These are phyloP conservation scores for Apoda limacodes DNA, from an alignment of 2,888 invertebrate genomes.

Conservation along the genomic window DNA sequence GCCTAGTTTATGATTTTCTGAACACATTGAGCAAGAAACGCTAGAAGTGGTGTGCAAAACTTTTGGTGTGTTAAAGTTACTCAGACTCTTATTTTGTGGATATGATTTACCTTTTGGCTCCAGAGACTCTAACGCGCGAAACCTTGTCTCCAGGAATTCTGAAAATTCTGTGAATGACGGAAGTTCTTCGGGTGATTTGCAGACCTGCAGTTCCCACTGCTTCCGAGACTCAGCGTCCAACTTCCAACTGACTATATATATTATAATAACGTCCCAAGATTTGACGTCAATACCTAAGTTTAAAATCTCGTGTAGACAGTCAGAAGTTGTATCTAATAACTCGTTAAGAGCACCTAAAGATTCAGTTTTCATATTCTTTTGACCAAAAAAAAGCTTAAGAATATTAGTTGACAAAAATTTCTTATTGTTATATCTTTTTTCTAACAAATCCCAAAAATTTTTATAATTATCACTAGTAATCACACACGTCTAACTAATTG, in stretches of 20 bases:
- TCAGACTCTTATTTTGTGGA: no score
- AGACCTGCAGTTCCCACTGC: constrained; percentile 8
- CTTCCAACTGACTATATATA: constrained; percentile 12
- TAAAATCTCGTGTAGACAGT: constrained; percentile 13
- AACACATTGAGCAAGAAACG: no score
- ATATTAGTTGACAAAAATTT: constrained; percentile 14
- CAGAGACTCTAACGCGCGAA: constrained; percentile 9
- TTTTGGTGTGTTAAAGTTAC: no score
- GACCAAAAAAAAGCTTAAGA: constrained; percentile 11
- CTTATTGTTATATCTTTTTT: constrained; percentile 19
- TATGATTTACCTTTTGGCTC: constrained; percentile 6
- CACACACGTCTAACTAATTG: constrained; percentile 17
- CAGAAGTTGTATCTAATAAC: constrained; percentile 11
- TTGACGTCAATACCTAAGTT: constrained; percentile 11
- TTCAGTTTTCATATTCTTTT: constrained; percentile 10
- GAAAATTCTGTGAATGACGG: constrained; percentile 7
- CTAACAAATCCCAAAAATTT: constrained; percentile 16
- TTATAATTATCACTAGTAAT: constrained; percentile 16
- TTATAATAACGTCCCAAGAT: constrained; percentile 13
- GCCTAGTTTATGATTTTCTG: no score
- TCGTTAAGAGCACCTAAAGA: constrained; percentile 11
- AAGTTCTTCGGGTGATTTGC: constrained; percentile 4
- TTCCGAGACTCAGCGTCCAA: constrained; percentile 14
- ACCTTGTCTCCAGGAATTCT: constrained; percentile 8
- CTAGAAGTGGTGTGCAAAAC: no score